Percentiles rank a stretch among this genome's conserved stretches.
These are phyloP conservation scores for Myiopsitta monachus DNA, from an alignment of 2,113 vertebrate species.

Conservation along the genomic window DNA sequence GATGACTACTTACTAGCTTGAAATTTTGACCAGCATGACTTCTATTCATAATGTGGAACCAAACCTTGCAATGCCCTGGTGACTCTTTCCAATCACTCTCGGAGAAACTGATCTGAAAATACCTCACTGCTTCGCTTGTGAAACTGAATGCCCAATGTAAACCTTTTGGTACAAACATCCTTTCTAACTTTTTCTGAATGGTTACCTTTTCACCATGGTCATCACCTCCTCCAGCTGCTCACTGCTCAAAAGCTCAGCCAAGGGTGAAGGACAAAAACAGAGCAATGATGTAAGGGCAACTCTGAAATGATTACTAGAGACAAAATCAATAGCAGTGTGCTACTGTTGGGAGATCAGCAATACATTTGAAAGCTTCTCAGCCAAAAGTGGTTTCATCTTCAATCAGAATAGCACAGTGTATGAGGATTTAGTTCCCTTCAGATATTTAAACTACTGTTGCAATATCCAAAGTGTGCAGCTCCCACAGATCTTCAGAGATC, in stretches of 20 bases:
- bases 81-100: not conserved
- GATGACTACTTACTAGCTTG: not conserved
- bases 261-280: not conserved
- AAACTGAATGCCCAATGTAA: not conserved
- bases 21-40: not conserved
- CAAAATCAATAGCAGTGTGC: not conserved
- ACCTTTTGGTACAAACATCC: not conserved
- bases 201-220: not conserved
- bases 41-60: not conserved
- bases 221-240: not conserved
- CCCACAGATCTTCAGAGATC: not conserved
- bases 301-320: not conserved
- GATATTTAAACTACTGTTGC: not conserved
- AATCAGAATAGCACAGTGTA: accelerated
- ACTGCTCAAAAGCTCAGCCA: not conserved
- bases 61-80: not conserved
- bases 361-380: not conserved
- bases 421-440: not conserved
- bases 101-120: not conserved
- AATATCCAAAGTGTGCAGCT: not conserved
- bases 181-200: not conserved
- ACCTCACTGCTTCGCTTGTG: not conserved
- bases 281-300: not conserved
- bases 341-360: not conserved
- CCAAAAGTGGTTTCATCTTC: not conserved